phyloP scores from a whole-genome alignment of 2,888 invertebrate species.

The Helicoverpa assulta region DNA sequence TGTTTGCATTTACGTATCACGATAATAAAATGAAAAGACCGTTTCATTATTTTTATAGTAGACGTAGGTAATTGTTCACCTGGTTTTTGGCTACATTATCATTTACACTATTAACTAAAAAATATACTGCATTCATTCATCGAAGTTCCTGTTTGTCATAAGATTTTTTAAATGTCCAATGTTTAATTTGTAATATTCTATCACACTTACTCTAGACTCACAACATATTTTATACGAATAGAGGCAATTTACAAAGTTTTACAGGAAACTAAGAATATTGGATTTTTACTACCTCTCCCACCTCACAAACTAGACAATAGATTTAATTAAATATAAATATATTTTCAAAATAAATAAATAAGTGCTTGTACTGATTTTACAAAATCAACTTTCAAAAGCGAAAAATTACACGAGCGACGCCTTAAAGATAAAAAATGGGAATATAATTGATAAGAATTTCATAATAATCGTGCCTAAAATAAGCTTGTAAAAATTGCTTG shows the following conservation, averaged over 20 bases:
- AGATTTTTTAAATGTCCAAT: neutral
- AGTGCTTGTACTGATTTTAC: neutral
- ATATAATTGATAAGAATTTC: neutral
- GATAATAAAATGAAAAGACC: conserved; percentile 33
- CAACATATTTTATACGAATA: neutral
- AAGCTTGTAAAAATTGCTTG: conserved; percentile 10
- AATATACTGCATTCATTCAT: neutral
- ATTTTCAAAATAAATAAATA: neutral
- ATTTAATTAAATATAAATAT: conserved; percentile 5
- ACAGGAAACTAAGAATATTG: neutral
- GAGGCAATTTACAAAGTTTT: neutral
- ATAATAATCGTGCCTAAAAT: neutral
- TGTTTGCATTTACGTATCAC: conserved; percentile 43
- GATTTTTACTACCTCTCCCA: conserved; percentile 21
- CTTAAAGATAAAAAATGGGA: neutral
- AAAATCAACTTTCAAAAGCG: neutral
- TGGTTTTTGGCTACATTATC: neutral
- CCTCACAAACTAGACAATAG: conserved; percentile 12
- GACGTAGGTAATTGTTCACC: neutral
- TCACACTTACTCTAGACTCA: neutral
- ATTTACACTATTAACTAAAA: neutral
- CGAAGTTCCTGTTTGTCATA: neutral
- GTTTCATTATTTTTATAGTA: neutral
- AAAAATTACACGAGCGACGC: neutral
- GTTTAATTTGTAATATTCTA: neutral